Evolutionary conservation across 2,888 invertebrate species (phyloP), one percentile per base, ranked within the genome.

Genomic region (Chouioia cunea): DNA sequence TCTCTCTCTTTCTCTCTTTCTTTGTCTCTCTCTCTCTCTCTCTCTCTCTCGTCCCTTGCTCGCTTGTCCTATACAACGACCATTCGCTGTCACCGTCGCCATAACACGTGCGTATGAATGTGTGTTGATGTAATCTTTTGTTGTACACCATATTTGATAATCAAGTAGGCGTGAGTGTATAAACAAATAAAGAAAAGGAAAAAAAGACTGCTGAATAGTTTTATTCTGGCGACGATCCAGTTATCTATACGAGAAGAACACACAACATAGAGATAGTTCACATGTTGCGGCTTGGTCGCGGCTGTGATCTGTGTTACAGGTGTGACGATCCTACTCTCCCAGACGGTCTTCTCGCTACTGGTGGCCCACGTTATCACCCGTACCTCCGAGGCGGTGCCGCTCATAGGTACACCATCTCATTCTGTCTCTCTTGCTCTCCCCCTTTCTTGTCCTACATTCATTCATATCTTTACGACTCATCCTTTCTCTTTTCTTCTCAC

Each of bases 301-400:
- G 36, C 36, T 87, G 87, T 81, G 87, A 89, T 89, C 89, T 90
- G 90, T 85, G 93, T 94, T 94, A 87, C 96, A 97, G 97, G 97
- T 93, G 96, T 97, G 88, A 97, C 97, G 89, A 97, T 97, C 89
- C 94, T 97, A 89, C 95, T 99, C 90, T 98, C 98, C 86, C 95
- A 98, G 92, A 97, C 97, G 89, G 97, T 98, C 89, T 98, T 99
- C 91, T 95, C 97, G 88, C 93, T 97, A 90, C 94, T 98, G 93
- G 97, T 99, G 90, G 96, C 97, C 87, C 97, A 98, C 91, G 96
- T 97, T 88, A 96, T 98, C 91, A 98, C 98, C 88, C 96, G 96
- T 91, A 97, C 98, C 88, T 98, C 98, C 88, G 98, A 98, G 89
- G 97, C 98, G 87, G 95, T 99, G 89, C 98, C 99, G 87, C 92